Base-by-base conservation (phyloP, 1,140 invertebrate species). In the Pseudoatta argentina region DNA sequence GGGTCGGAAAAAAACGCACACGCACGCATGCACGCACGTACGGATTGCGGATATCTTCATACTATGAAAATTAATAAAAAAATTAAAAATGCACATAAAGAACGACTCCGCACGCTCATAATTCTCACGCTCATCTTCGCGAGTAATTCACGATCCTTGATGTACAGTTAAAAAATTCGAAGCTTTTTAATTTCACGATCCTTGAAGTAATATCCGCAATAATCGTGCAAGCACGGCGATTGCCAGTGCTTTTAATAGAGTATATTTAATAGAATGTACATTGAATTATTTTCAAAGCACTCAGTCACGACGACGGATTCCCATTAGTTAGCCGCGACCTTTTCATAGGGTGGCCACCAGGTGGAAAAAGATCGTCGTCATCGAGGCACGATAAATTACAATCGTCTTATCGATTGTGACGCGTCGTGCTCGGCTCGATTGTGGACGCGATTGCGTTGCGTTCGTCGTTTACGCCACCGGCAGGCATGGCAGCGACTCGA, bases 341-440 rank as follows among this genome's bases (percentile, higher is more conserved):
- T 51, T 75, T 73, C 69, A 73, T 4, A 44, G 55, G 39, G 24
- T 24, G 24, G 57, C 67, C 53, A 55, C 27, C 55, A n/a, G 61
- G 30, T 66, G 34, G 39, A 53, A 69, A 89, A 72, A 78, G 34
- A 71, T 86, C 85, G 78, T 89, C 71, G 87, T 89, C 88, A 89
- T 89, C 87, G 55, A 16, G 18, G 61, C 61, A 57, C 85, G 88
- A 89, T 89, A 86, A 89, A 89, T 89, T 89, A 77, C 86, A 71
- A 88, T 81, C 75, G 87, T 71, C 87, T 86, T 79, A 89, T 89
- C 87, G 88, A 88, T 89, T 89, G 88, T 24, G 83, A 77, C 82
- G 75, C 76, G 66, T 71, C 61, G 87, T 64, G 48, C 83, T 6
- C 21, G 87, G 57, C 67, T 89, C 87, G 82, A 89, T 88, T 89